A percentile compares a stretch with the other conserved stretches of the same genome.
These are phyloP conservation scores for Discoglossus pictus DNA, from an alignment of 2,797 vertebrate genomes.

Conservation along the genomic window DNA sequence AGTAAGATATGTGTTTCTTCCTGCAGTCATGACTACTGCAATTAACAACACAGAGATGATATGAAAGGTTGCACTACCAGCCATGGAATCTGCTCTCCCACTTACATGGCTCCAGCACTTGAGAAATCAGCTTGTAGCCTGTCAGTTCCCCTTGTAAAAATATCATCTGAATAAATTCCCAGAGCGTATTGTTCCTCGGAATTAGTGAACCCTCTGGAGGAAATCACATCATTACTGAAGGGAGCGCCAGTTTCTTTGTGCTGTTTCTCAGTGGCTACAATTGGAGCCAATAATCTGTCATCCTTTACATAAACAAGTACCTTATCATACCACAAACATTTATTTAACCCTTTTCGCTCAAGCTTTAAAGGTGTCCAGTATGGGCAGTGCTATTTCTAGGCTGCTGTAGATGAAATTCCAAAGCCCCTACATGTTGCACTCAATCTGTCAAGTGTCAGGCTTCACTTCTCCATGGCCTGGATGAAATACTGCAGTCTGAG, in stretches of 20 bases:
- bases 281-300: slow-evolving; percentile 79
- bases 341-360: slow-evolving; percentile 95
- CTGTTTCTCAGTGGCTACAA: slow-evolving; percentile 73
- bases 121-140: slow-evolving; percentile 39
- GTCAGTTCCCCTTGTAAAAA: slow-evolving; percentile 53
- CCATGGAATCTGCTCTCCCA: slow-evolving; percentile 44
- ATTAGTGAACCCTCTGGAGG: slow-evolving; percentile 70
- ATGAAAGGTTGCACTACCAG: slow-evolving; percentile 30
- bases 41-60: slow-evolving; percentile 12
- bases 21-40: slow-evolving; percentile 12
- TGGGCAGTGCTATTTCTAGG: slow-evolving; percentile 67
- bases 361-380: slow-evolving; percentile 71
- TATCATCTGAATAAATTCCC: slow-evolving; percentile 68
- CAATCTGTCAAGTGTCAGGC: slow-evolving; percentile 77
- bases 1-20: too few relatives aligned
- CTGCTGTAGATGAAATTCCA: slow-evolving; percentile 74
- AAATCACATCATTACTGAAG: slow-evolving; percentile 72
- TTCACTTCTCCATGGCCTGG: slow-evolving; percentile 58
- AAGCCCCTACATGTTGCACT: slow-evolving; percentile 74
- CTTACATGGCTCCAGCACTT: slow-evolving; percentile 36
- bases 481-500: slow-evolving; percentile 61
- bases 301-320: slow-evolving; percentile 91
- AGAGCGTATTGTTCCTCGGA: slow-evolving; percentile 67
- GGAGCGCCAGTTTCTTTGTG: slow-evolving; percentile 73
- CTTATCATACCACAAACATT: slow-evolving; percentile 99